Evolutionary conservation across 2,113 vertebrate species (phyloP).

Genomic region (Cynoglossus semilaevis): DNA sequence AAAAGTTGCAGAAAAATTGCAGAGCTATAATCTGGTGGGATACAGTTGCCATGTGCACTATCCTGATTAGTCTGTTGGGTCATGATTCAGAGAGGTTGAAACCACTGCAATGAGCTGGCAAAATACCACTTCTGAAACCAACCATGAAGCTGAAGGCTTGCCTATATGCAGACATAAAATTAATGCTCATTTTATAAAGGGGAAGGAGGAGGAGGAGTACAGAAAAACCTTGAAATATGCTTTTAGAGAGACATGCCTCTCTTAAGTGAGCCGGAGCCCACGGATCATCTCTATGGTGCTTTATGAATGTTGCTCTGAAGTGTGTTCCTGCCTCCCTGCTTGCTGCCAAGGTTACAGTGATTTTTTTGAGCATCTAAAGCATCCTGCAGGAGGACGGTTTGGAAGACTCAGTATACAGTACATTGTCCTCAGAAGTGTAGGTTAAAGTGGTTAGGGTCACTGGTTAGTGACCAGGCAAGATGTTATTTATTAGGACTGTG

Average conservation of each 20-base stretch:
- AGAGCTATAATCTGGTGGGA: no score
- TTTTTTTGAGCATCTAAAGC: conserved; percentile 37
- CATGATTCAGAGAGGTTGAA: no score
- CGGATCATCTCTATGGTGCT: conserved; percentile 22
- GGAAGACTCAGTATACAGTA: not conserved
- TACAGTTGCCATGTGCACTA: not conserved
- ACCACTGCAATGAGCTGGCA: no score
- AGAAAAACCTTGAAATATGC: conserved; percentile 35
- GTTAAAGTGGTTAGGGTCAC: not conserved
- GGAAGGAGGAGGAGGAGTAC: conserved; percentile 3
- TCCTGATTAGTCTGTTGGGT: not conserved
- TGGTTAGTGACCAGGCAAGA: no score
- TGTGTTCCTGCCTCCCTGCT: conserved; percentile 20
- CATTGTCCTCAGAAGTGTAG: not conserved
- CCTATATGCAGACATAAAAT: conserved; percentile 12
- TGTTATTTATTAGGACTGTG: no score
- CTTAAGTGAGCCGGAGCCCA: conserved; percentile 18
- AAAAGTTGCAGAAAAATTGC: no score
- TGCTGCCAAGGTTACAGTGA: conserved; percentile 51
- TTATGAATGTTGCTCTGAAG: conserved; percentile 40
- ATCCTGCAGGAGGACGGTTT: conserved; percentile 19
- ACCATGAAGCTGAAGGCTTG: conserved; percentile 13
- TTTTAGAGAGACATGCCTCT: conserved; percentile 12
- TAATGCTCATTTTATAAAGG: conserved; percentile 1
- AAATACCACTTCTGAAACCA: not conserved